Base-by-base conservation (phyloP, 2,888 invertebrate genomes). In the Meta bourneti region DNA sequence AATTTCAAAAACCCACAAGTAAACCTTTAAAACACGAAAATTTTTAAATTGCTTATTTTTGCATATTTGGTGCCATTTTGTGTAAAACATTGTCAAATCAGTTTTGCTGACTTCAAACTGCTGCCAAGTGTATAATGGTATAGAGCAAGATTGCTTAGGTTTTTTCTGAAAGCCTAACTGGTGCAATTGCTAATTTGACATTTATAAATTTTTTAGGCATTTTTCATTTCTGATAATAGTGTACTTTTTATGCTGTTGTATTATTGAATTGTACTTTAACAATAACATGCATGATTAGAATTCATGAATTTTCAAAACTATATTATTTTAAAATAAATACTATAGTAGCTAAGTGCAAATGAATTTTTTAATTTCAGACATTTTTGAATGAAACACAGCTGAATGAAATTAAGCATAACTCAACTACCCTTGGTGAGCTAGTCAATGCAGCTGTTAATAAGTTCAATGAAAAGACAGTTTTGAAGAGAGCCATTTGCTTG, bases 391-490 rank as follows among this genome's bases (percentile, higher is more conserved):
- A 92, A 84, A 20, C 48, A 6, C 80, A 89, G 51, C 72, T 92
- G 9, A 81, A 61, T 51, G 48, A 69, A 19, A 8, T 92, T 7
- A 54, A 81, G 51, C 70, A 48, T 71, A 34, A 89, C 8, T 49
- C 85, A 48, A 48, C 34, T 0, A 92, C 75, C 4, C 7, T 92
- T 48, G 84, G 80, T 51, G 92, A 92, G 72, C 85, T 92, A 49
- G 69, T 83, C 0, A 79, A n/a, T 71, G 54, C 85, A 71, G 92
- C 92, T 7, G 19, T 89, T 13, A 52, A 61, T n/a, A 92, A 92
- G 69, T 89, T 92, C 70, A 88, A 88, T 81, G 92, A 92, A 77
- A 92, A 92, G 61, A 92, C 92, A 19, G 92, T 92, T 34, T 20
- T 84, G 6, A 92, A 89, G 81, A 69, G 92, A 82, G 92, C 89